phyloP scores from a whole-genome alignment of 2,113 vertebrate species.

The Macquaria australasica region DNA sequence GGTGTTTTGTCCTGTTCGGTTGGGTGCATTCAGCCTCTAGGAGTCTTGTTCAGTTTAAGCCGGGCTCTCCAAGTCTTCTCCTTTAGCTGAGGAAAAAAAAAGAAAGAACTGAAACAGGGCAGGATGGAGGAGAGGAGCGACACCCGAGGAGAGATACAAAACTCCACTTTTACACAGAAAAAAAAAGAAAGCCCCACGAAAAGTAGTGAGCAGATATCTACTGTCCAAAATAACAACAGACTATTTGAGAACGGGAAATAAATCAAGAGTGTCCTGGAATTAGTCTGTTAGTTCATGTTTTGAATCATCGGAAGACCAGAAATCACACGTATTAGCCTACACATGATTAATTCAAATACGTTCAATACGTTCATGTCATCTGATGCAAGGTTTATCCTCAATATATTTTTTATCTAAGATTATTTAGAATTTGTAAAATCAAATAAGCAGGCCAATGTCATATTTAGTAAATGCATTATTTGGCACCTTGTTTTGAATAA shows the following conservation, averaged over 20 bases:
- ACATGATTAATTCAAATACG: neutral
- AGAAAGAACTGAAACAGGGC: constrained; percentile 47
- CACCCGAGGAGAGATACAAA: constrained; percentile 74
- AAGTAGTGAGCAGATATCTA: neutral
- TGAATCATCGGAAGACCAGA: neutral
- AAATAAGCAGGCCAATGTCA: neutral
- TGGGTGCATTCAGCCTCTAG: constrained; percentile 29
- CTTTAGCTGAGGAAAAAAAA: constrained; percentile 36
- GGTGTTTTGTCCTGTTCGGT: neutral
- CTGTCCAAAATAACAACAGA: neutral
- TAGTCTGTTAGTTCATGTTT: neutral
- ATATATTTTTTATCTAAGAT: too few species aligned
- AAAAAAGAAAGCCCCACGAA: neutral
- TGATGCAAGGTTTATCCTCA: neutral
- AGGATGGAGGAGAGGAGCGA: constrained; percentile 75
- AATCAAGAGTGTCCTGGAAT: neutral
- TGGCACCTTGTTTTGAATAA: neutral
- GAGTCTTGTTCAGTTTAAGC: constrained; percentile 44
- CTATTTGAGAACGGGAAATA: neutral
- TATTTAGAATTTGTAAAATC: neutral
- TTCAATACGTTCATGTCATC: neutral
- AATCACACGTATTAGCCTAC: neutral
- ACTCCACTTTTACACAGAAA: constrained; percentile 72
- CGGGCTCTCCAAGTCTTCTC: constrained; percentile 65
- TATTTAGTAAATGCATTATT: neutral